These are phyloP conservation scores for Peromyscus eremicus DNA, from an alignment of 2,797 vertebrate species.

Conservation along the genomic window DNA sequence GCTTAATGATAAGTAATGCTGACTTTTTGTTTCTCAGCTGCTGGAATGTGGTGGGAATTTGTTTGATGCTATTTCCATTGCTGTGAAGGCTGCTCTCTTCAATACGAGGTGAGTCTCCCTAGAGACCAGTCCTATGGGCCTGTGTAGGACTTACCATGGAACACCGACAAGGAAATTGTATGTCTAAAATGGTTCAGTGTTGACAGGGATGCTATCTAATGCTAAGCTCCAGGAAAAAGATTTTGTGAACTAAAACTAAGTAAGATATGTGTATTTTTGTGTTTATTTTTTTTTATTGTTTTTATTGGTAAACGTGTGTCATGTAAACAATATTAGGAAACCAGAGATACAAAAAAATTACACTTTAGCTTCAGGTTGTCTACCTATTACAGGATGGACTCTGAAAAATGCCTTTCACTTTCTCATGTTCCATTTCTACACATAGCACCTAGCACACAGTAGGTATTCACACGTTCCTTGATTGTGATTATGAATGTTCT, in stretches of 20 bases:
- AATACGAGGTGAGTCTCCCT: slow-evolving; percentile 93
- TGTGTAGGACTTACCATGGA: not conserved
- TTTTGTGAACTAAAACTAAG: not conserved
- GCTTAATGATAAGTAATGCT: not conserved
- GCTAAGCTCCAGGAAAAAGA: not conserved
- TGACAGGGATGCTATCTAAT: not conserved
- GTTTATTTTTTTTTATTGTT: slow-evolving; percentile 34
- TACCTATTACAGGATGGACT: not conserved
- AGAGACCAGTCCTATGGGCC: not conserved
- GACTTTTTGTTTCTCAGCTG: slow-evolving; percentile 88
- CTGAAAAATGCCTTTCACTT: not conserved
- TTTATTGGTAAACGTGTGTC: not conserved
- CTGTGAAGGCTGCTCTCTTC: slow-evolving; percentile 97
- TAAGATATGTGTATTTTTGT: not conserved
- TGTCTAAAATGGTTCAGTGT: not conserved
- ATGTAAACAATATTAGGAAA: not conserved
- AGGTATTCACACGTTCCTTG: not conserved
- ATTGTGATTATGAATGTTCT: not conserved
- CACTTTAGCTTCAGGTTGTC: not conserved
- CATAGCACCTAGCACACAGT: not conserved
- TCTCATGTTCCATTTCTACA: not conserved
- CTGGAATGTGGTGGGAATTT: slow-evolving; percentile 98
- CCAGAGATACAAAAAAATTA: not conserved
- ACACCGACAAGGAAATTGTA: not conserved
- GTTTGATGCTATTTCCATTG: slow-evolving; percentile 96